A percentile compares a stretch with the other conserved stretches of the same genome.
Evolutionary conservation across 2,113 vertebrate species (phyloP).

Genomic region (Saimiri boliviensis): DNA sequence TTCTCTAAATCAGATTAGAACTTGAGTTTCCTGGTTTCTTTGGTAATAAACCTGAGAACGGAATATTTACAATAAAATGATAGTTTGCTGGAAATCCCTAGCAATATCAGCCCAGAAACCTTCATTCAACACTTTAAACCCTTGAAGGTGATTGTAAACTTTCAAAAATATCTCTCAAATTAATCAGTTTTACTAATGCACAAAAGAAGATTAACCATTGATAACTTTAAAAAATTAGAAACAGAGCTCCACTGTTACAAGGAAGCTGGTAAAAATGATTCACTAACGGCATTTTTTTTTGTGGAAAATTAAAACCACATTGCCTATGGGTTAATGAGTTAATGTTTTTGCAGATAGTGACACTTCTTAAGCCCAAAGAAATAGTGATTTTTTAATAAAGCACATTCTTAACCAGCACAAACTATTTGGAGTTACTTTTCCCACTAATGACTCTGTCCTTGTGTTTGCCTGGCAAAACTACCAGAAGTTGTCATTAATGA

Average conservation of each 20-base stretch:
- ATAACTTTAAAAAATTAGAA: neutral
- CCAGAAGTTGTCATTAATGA: neutral
- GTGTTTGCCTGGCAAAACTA: conserved; percentile 5
- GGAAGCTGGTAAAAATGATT: conserved; percentile 41
- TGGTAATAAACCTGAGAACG: neutral
- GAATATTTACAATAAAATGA: neutral
- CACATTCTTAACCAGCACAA: neutral
- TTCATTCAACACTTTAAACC: neutral
- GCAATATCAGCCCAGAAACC: conserved; percentile 1
- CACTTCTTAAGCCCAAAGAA: neutral
- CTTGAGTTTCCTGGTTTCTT: neutral
- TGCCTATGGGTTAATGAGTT: neutral
- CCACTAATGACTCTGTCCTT: neutral
- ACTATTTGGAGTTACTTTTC: neutral
- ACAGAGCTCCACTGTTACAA: neutral
- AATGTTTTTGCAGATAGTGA: neutral
- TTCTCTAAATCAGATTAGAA: neutral
- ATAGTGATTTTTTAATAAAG: neutral
- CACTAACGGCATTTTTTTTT: neutral
- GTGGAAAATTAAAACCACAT: neutral
- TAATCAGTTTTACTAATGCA: neutral
- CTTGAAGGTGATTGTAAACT: neutral
- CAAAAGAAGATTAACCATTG: neutral
- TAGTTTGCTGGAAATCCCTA: neutral
- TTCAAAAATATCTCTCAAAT: neutral